Conservation (phyloP, 2,797 vertebrate species). For the Dromococcyx pavoninus region DNA sequence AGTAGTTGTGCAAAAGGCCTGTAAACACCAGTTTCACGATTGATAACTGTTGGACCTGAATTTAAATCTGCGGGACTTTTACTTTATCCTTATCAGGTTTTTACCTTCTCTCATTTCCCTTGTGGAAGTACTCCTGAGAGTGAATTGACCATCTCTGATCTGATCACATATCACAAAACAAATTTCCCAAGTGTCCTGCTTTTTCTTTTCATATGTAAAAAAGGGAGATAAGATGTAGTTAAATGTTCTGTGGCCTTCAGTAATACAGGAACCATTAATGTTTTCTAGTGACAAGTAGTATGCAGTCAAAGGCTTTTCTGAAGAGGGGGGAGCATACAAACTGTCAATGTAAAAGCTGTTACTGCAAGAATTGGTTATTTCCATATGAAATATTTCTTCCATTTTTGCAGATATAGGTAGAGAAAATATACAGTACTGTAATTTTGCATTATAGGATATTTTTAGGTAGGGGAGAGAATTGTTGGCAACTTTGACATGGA, state of each 20-base stretch:
- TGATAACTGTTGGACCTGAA: conserved; percentile 26
- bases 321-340: conserved; percentile 8
- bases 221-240: conserved; percentile 49
- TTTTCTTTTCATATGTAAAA: conserved; percentile 45
- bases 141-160: conserved; percentile 27
- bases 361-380: conserved; percentile 50
- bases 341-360: conserved; percentile 17
- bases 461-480: conserved; percentile 54
- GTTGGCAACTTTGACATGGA: conserved; percentile 23
- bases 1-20: conserved; percentile 11
- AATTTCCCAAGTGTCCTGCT: conserved; percentile 73
- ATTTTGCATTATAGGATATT: conserved; percentile 58
- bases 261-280: conserved; percentile 53
- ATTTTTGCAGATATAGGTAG: conserved; percentile 59
- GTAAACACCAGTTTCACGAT: not conserved
- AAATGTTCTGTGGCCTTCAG: conserved; percentile 78
- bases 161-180: conserved; percentile 34
- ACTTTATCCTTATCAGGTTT: not conserved
- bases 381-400: conserved; percentile 42
- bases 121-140: not conserved
- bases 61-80: not conserved
- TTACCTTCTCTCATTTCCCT: conserved; percentile 53
- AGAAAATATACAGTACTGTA: conserved; percentile 56
- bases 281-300: conserved; percentile 56
- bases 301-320: conserved; percentile 52